These are phyloP conservation scores for Atlantisia rogersi DNA, from an alignment of 2,113 vertebrate species.

Conservation along the genomic window DNA sequence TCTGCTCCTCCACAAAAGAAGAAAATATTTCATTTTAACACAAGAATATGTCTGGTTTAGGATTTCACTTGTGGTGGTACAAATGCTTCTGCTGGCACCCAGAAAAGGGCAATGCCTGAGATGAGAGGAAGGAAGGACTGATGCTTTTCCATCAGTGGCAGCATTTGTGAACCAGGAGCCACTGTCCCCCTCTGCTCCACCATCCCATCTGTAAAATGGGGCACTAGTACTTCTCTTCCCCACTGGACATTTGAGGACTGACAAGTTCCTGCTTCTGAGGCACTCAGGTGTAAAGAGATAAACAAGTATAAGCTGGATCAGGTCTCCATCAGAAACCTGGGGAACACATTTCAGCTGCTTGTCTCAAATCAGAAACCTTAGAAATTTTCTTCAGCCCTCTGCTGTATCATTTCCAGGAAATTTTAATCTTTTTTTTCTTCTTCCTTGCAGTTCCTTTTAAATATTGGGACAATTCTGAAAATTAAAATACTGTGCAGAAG, in stretches of 20 bases:
- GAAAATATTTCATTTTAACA: neutral
- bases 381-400: neutral
- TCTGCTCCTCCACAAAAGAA: neutral
- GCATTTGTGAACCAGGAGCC: neutral
- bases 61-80: neutral
- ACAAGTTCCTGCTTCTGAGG: neutral
- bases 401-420: neutral
- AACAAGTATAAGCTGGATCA: neutral
- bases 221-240: neutral
- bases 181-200: neutral
- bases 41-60: neutral
- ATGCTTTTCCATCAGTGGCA: neutral
- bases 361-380: neutral
- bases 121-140: neutral
- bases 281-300: neutral
- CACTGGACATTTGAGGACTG: neutral
- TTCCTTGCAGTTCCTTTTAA: neutral
- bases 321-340: neutral
- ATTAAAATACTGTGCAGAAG: neutral
- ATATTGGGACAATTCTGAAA: neutral
- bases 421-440: neutral
- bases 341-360: neutral
- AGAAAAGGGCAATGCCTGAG: neutral
- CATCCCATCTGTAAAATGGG: neutral
- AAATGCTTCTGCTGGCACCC: neutral